phyloP scores from a whole-genome alignment of 2,888 invertebrate genomes.

The Drosophila maculinotata region DNA sequence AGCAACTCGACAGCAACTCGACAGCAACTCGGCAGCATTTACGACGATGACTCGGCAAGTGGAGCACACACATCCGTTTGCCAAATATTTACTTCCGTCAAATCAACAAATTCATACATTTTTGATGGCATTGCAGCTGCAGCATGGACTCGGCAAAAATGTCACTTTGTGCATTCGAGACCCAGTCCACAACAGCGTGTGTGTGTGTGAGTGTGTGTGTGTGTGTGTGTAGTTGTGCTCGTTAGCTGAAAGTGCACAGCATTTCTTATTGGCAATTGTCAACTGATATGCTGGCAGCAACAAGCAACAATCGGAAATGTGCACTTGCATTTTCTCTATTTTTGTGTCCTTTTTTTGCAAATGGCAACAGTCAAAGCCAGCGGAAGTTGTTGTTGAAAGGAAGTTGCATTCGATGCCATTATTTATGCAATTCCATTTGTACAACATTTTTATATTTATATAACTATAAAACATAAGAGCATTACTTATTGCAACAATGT shows the following conservation, averaged over 20 bases:
- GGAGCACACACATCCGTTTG: slow-evolving; percentile 57
- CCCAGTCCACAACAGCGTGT: background rate
- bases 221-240: slow-evolving; percentile 7
- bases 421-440: slow-evolving; percentile 56
- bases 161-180: slow-evolving; percentile 32
- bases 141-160: slow-evolving; percentile 32
- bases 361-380: slow-evolving; percentile 22
- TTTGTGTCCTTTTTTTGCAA: slow-evolving; percentile 23
- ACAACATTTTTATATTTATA: slow-evolving; percentile 20
- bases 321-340: slow-evolving; percentile 42
- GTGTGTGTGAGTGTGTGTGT: background rate
- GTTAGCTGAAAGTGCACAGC: slow-evolving; percentile 51
- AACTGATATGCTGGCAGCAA: slow-evolving; percentile 60
- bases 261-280: slow-evolving; percentile 67
- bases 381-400: slow-evolving; percentile 55
- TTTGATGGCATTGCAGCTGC: slow-evolving; percentile 61
- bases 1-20: slow-evolving; percentile 12
- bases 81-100: slow-evolving; percentile 76
- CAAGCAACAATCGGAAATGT: slow-evolving; percentile 65
- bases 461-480: slow-evolving; percentile 17
- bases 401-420: slow-evolving; percentile 48
- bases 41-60: slow-evolving; percentile 22
- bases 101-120: slow-evolving; percentile 75
- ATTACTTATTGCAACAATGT: slow-evolving; percentile 20
- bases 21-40: slow-evolving; percentile 18